phyloP scores from a whole-genome alignment of 1,140 invertebrate genomes.

The Hyles euphorbiae region DNA sequence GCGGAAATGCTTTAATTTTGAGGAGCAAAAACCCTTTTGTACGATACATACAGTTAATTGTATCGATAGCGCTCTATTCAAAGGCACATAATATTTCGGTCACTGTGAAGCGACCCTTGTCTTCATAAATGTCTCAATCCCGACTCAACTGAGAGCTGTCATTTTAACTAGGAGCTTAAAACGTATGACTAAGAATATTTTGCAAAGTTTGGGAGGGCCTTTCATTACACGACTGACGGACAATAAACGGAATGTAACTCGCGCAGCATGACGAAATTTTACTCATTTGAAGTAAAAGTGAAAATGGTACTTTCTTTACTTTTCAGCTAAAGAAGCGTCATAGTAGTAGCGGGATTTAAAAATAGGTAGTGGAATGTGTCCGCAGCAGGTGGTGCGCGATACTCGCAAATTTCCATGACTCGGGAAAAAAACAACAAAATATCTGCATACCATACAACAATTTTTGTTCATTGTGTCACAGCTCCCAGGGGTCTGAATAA shows the following conservation, averaged over 20 bases:
- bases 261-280: no score
- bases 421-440: slow-evolving; percentile 44
- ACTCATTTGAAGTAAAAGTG: slow-evolving; percentile 25
- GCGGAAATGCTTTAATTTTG: no score
- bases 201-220: no score
- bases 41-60: neutral
- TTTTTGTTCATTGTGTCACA: slow-evolving; percentile 51
- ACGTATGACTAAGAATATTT: neutral
- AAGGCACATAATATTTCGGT: slow-evolving; percentile 2
- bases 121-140: slow-evolving; percentile 34
- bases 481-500: slow-evolving; percentile 55
- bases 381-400: slow-evolving; percentile 39
- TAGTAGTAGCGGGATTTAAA: slow-evolving; percentile 18
- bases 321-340: slow-evolving; percentile 15
- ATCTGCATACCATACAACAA: slow-evolving; percentile 45
- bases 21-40: neutral
- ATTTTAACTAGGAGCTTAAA: slow-evolving; percentile 21
- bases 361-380: slow-evolving; percentile 23
- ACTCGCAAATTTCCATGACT: slow-evolving; percentile 58
- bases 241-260: no score
- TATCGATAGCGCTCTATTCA: neutral
- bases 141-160: slow-evolving; percentile 19
- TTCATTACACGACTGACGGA: no score
- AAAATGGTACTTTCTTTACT: slow-evolving; percentile 39
- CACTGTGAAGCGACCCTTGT: slow-evolving; percentile 27